Base-by-base conservation (phyloP, 2,888 invertebrate species). In the Polyommatus iphigenia region DNA sequence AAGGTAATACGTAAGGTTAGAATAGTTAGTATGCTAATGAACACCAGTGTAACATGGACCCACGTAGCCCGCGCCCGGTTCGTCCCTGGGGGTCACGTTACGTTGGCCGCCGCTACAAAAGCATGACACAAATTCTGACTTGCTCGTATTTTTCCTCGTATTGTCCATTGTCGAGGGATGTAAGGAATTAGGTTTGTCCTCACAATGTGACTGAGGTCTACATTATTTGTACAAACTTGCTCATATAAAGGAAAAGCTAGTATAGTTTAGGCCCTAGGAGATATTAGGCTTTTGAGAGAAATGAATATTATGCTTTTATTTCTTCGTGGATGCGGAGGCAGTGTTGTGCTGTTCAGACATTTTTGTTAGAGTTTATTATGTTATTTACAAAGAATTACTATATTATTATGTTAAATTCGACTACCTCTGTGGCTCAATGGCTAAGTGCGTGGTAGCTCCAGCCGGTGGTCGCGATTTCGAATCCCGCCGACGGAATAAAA, bases 101-200 rank as follows among this genome's bases (percentile, higher is more conserved):
- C 6, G 15, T 18, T 67, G 67, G 67, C 1, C 6, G 6, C 0
- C 2, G 29, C 4, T 15, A 67, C 67, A 67, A 67, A 67, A 67
- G 62, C 62, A 1, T 13, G 62, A 29, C 67, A 67, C 67, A 32
- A 32, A 67, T 67, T 67, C 67, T 15, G 67, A 29, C 67, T 67
- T 67, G 67, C 24, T 32, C 67, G 29, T 67, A 67, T 67, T 67
- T 67, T 67, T 67, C 20, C 67, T 67, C 62, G 29, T 29, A 67
- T 67, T 67, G 67, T 67, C 29, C 62, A 10, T n/a, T 62, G 20
- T 62, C 24, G 24, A 24, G 62, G 20, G 20, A 32, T 32, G 67
- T 67, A 15, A 67, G 54, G 54, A 59, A 59, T 59, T 59, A 59
- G 59, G 59, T 59, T 54, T 54, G 18, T 59, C 20, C 59, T 59